Evolutionary conservation across 2,888 invertebrate genomes (phyloP).

Genomic region (Megamerina dolium): DNA sequence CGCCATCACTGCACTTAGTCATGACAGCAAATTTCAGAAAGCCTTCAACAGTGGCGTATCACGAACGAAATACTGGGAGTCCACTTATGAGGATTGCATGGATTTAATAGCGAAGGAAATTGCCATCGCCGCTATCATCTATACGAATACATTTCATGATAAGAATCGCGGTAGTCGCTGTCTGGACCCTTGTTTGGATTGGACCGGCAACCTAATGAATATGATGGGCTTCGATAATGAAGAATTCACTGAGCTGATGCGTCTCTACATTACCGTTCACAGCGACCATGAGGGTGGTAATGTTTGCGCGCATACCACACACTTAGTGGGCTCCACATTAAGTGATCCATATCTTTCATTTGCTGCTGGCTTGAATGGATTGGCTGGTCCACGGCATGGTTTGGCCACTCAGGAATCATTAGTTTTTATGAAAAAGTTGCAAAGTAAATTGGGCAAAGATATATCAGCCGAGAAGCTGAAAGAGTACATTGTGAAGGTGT

Average conservation of each 20-base stretch:
- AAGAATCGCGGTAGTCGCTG: no score
- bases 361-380: conserved; percentile 72
- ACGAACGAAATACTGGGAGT: conserved; percentile 68
- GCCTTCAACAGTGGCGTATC: conserved; percentile 60
- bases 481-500: conserved; percentile 70
- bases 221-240: conserved; percentile 41
- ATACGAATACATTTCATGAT: conserved; percentile 50
- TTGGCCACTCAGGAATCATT: conserved; percentile 85
- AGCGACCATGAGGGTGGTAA: conserved; percentile 79
- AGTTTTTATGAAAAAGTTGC: conserved; percentile 81
- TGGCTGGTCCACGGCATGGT: conserved; percentile 80
- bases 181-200: conserved; percentile 23
- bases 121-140: conserved; percentile 63
- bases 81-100: conserved; percentile 71
- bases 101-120: conserved; percentile 75
- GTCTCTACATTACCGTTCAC: conserved; percentile 75
- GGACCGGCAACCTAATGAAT: conserved; percentile 60
- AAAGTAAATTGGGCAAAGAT: conserved; percentile 68
- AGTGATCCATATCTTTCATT: conserved; percentile 75
- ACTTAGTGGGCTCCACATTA: conserved; percentile 74
- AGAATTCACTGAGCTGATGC: conserved; percentile 48
- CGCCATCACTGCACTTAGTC: conserved; percentile 68
- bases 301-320: conserved; percentile 75
- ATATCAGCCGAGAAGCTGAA: conserved; percentile 81
- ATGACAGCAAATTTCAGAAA: conserved; percentile 70